Evolutionary conservation across 2,113 vertebrate genomes (phyloP).

Genomic region (Leucoraja erinaceus): DNA sequence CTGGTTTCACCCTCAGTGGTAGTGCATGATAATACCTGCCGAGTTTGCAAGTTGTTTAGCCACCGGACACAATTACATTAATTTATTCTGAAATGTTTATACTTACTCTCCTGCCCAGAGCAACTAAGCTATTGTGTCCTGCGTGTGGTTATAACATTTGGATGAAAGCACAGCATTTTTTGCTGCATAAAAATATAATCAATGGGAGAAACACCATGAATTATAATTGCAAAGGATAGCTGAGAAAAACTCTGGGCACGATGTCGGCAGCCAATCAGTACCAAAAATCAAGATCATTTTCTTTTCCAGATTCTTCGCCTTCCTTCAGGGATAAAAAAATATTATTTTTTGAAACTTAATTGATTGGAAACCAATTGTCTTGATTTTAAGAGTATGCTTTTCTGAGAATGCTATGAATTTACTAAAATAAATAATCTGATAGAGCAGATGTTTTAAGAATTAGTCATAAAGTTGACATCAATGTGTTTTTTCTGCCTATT

Average conservation of each 20-base stretch:
- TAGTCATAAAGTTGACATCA: no score
- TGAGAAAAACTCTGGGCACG: background rate
- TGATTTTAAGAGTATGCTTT: background rate
- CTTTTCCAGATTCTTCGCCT: background rate
- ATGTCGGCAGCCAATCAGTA: background rate
- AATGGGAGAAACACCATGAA: background rate
- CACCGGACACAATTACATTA: background rate
- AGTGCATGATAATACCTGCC: background rate
- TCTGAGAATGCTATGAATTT: background rate
- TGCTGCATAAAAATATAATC: background rate
- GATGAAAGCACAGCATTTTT: no score
- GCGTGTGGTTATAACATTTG: background rate
- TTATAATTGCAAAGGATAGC: background rate
- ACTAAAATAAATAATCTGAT: background rate
- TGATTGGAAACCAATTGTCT: background rate
- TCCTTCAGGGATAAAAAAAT: background rate
- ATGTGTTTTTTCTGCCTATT: background rate
- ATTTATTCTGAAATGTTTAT: constrained; percentile 26
- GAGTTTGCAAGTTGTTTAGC: constrained; percentile 7
- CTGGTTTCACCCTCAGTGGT: background rate
- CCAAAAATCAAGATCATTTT: background rate
- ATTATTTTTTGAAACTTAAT: background rate
- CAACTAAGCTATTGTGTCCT: background rate
- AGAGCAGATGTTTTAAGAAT: background rate
- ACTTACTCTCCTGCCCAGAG: background rate